These are phyloP conservation scores for Cottus gobio DNA, from an alignment of 2,113 vertebrate genomes.

Conservation along the genomic window DNA sequence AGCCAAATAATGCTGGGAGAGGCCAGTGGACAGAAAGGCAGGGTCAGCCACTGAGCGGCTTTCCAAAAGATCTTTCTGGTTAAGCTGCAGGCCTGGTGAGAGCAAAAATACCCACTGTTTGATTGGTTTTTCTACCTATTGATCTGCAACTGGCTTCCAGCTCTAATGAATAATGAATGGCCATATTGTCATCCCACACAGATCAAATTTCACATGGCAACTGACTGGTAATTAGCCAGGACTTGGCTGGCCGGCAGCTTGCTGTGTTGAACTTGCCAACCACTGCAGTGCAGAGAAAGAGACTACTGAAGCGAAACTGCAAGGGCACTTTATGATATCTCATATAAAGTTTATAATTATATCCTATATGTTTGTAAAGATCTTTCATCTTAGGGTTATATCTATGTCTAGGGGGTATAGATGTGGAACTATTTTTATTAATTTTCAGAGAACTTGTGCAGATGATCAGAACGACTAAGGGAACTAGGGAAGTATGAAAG, in stretches of 20 bases:
- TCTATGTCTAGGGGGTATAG: not conserved
- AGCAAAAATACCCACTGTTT: slow-evolving; percentile 56
- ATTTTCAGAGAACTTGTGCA: not conserved
- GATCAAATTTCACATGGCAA: slow-evolving; percentile 81
- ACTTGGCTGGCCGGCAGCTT: slow-evolving; percentile 53
- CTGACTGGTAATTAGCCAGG: slow-evolving; percentile 74
- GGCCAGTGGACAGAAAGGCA: slow-evolving; percentile 1
- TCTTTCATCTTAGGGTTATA: not conserved
- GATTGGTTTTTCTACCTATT: slow-evolving; percentile 67
- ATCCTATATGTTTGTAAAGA: slow-evolving; percentile 1
- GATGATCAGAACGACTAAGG: slow-evolving; percentile 3
- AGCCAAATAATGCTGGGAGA: slow-evolving; percentile 10
- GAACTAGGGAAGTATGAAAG: not conserved
- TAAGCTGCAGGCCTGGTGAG: slow-evolving; percentile 31
- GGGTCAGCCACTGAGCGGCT: slow-evolving; percentile 25
- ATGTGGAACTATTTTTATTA: not conserved
- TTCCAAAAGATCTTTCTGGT: slow-evolving; percentile 53
- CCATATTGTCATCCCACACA: slow-evolving; percentile 77
- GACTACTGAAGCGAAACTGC: slow-evolving; percentile 16
- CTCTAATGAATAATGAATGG: slow-evolving; percentile 84
- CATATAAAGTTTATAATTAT: slow-evolving; percentile 10
- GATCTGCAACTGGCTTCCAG: slow-evolving; percentile 74
- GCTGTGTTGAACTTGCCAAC: slow-evolving; percentile 40
- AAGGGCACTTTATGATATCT: slow-evolving; percentile 6
- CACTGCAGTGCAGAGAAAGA: slow-evolving; percentile 31